Evolutionary conservation across 2,888 invertebrate genomes (phyloP).

Genomic region (Listrodromus nycthemerus): DNA sequence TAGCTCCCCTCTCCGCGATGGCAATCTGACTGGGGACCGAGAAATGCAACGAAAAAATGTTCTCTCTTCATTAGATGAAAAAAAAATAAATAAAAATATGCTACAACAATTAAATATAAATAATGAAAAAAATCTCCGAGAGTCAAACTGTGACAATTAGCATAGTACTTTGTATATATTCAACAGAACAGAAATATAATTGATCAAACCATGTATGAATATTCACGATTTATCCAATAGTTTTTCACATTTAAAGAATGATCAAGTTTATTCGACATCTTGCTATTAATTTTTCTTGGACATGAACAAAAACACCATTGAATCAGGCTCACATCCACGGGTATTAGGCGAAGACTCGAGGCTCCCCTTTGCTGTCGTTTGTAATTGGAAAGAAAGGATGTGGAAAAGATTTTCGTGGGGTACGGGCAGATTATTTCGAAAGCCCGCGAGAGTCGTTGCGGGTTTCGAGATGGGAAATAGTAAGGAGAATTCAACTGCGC

Average conservation of each 20-base stretch:
- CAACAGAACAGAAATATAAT: too few relatives aligned
- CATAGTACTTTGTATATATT: too few relatives aligned
- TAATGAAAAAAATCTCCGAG: too few relatives aligned
- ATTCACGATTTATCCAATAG: too few relatives aligned
- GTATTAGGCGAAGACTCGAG: not conserved
- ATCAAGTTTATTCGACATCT: too few relatives aligned
- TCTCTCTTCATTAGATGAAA: too few relatives aligned
- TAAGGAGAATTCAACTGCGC: conserved; percentile 41
- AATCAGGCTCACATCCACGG: not conserved
- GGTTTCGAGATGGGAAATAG: conserved; percentile 17
- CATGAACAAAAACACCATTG: not conserved
- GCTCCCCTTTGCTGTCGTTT: not conserved
- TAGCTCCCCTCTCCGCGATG: not conserved
- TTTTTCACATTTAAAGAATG: too few relatives aligned
- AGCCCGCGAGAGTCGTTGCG: conserved; percentile 13
- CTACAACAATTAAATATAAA: too few relatives aligned
- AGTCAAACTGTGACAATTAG: too few relatives aligned
- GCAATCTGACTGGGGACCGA: not conserved
- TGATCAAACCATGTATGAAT: too few relatives aligned
- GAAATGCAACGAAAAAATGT: not conserved
- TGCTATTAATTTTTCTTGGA: too few relatives aligned
- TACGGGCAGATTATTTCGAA: conserved; percentile 28
- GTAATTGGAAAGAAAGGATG: conserved; percentile 4
- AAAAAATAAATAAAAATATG: not conserved
- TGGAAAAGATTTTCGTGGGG: not conserved